Percentiles rank a stretch among this genome's conserved stretches.
phyloP scores from a whole-genome alignment of 2,113 vertebrate species.

The Panthera uncia region DNA sequence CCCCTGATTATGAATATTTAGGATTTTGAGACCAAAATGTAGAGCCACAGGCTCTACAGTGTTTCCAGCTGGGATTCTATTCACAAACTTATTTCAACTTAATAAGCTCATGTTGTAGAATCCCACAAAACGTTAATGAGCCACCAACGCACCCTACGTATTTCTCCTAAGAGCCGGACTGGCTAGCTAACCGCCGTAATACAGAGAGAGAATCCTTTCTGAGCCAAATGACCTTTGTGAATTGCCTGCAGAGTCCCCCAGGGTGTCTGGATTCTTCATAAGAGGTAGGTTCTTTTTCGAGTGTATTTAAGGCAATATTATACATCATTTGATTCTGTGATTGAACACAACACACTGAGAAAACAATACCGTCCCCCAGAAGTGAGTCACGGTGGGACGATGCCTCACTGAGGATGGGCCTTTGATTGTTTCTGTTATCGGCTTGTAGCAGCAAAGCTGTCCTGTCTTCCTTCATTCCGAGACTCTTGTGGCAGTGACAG shows the following conservation, averaged over 20 bases:
- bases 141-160: neutral
- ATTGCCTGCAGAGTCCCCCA: neutral
- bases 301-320: neutral
- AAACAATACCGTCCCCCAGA: neutral
- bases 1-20: neutral
- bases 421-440: neutral
- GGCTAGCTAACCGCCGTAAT: neutral
- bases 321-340: neutral
- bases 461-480: neutral
- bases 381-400: accelerated
- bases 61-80: neutral
- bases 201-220: too few species aligned
- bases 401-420: neutral
- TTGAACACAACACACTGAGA: neutral
- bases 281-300: neutral
- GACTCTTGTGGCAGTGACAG: neutral
- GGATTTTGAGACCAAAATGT: neutral
- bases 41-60: neutral
- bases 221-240: neutral
- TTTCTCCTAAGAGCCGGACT: neutral
- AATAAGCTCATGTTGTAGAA: neutral
- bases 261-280: neutral
- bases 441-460: neutral
- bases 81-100: neutral
- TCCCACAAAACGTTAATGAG: neutral